Evolutionary conservation across 2,797 vertebrate species (phyloP), one percentile per base, ranked within the genome.

Genomic region (Staurois parvus): DNA sequence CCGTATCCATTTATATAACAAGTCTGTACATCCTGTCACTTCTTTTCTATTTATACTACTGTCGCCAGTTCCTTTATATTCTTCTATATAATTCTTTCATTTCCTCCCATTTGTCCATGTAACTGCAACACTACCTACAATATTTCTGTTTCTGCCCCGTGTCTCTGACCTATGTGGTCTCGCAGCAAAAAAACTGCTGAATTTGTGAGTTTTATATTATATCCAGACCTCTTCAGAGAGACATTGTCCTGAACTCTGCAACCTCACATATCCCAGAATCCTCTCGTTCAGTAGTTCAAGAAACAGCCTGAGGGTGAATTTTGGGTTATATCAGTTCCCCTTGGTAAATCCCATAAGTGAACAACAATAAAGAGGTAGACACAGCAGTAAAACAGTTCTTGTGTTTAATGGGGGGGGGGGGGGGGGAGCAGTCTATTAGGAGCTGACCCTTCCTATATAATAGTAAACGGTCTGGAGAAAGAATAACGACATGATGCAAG

Each of bases 191-290:
- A 85, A 79, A 80, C 29, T n/a, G 78, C 78, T 70, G 74, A 86
- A 79, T 72, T 83, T 72, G 67, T 62, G 37, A 68, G 85, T 72
- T 86, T 72, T 37, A 73, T 30, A 86, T 66, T 45, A 77, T 75
- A 77, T 77, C 67, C 74, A 62, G 81, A 86, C 77, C 52, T 56
- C 69, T 79, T 79, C 69, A 84, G 76, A 84, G 83, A 73, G 76
- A 66, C 75, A 82, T 82, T 77, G 67, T 56, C 37, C 45, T 83
- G 85, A 83, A 83, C 80, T 78, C 30, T 78, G 69, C 76, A 83
- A 79, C 81, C 76, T 40, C 5, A 87, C 70, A 83, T 83, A 45
- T 83, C 81, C 85, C 85, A 87, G 80, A 79, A 87, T 87, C 56
- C 85, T 83, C 37, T 74, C 12, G 32, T 42, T 74, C 59, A 68